Conservation (phyloP, 2,888 invertebrate genomes). For the Conomelus anceps region DNA sequence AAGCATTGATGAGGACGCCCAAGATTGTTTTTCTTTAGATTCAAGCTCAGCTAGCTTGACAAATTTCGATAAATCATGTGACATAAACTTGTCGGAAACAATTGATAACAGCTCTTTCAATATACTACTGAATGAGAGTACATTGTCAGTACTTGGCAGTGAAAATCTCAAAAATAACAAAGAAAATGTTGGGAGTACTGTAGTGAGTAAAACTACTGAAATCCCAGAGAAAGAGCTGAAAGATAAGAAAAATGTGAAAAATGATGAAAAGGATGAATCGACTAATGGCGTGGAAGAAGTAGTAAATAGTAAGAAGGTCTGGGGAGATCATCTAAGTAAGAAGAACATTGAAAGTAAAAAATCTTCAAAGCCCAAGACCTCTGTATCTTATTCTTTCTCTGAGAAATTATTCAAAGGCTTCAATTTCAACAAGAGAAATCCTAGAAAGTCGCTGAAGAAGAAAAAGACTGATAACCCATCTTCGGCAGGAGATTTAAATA, state of each 20-base stretch:
- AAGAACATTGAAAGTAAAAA: conserved; percentile 40
- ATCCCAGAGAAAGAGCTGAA: conserved; percentile 17
- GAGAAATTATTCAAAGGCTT: conserved; percentile 62
- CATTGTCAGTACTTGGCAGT: background rate
- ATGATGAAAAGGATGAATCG: conserved; percentile 24
- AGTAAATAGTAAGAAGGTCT: conserved; percentile 30
- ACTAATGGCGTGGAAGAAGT: conserved; percentile 27
- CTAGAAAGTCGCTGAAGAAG: conserved; percentile 53
- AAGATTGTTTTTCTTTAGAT: conserved; percentile 31
- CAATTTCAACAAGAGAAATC: conserved; percentile 66
- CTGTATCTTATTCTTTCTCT: conserved; percentile 49
- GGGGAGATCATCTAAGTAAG: conserved; percentile 30
- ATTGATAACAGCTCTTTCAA: background rate
- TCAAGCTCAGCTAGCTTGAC: background rate
- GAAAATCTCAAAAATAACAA: background rate
- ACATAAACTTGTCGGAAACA: background rate
- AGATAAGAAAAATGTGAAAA: conserved; percentile 34
- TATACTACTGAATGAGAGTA: conserved; percentile 24
- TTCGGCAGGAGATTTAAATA: conserved; percentile 1
- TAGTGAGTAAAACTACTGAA: conserved; percentile 1
- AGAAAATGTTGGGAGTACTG: background rate
- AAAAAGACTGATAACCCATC: conserved; percentile 5
- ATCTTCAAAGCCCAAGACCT: conserved; percentile 35
- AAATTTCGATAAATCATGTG: background rate
- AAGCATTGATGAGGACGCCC: conserved; percentile 40